Conservation (phyloP, 2,113 vertebrate species). For the Pluvialis apricaria region DNA sequence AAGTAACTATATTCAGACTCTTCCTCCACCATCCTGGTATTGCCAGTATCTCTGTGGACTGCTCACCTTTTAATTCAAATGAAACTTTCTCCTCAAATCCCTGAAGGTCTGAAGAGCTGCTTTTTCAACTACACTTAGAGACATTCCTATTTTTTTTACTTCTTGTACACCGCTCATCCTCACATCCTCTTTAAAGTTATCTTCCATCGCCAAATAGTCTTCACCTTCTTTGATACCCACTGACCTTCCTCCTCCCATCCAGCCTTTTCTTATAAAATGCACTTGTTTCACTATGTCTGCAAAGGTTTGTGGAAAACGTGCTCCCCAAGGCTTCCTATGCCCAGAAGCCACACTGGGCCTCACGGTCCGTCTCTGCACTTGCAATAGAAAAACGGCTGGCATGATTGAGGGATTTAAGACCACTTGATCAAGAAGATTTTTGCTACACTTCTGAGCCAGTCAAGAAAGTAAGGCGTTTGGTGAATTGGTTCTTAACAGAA, state of each 20-base stretch:
- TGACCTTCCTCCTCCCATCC: background rate
- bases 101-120: background rate
- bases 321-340: background rate
- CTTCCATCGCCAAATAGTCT: background rate
- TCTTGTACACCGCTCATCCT: background rate
- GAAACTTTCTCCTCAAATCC: background rate
- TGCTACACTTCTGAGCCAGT: background rate
- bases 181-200: background rate
- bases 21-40: background rate
- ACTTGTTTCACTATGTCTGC: background rate
- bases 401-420: background rate
- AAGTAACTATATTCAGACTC: background rate
- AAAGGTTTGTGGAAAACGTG: background rate
- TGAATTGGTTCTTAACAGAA: background rate
- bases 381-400: background rate
- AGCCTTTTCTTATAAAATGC: background rate
- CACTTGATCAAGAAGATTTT: background rate
- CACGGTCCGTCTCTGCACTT: background rate
- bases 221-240: background rate
- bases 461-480: background rate
- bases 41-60: background rate
- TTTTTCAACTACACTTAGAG: background rate
- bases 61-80: background rate
- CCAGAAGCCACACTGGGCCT: fast-evolving
- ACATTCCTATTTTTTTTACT: background rate